These are phyloP conservation scores for Subanguina moxae DNA, from an alignment of 1,140 invertebrate genomes.

Conservation along the genomic window DNA sequence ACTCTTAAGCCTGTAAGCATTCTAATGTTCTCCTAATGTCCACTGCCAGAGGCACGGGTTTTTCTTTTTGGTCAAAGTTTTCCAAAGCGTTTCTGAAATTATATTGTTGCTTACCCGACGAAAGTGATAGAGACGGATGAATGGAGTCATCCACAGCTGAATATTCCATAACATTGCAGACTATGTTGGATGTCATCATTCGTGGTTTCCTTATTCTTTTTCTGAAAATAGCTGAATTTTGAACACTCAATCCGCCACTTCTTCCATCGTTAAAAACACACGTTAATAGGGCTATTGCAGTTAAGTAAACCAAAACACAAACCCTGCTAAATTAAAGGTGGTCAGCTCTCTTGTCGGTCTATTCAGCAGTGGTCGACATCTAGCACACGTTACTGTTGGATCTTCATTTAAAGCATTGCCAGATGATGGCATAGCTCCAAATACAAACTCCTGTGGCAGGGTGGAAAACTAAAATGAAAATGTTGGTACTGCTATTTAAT, in stretches of 20 bases:
- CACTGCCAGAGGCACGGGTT: too few species aligned
- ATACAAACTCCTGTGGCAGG: background rate
- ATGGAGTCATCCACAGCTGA: slow-evolving; percentile 1
- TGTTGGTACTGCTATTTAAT: too few species aligned
- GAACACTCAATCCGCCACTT: too few species aligned
- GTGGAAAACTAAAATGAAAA: background rate
- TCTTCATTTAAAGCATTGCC: background rate
- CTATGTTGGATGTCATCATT: background rate
- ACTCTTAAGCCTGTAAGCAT: too few species aligned
- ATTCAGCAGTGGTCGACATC: background rate
- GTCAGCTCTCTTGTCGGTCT: background rate
- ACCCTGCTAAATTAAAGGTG: background rate
- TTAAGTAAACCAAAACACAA: too few species aligned
- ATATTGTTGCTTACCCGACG: background rate
- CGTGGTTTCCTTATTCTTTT: background rate
- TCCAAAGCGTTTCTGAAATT: too few species aligned
- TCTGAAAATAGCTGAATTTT: too few species aligned
- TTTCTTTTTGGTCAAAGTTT: too few species aligned
- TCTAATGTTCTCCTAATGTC: too few species aligned
- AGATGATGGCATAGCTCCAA: background rate
- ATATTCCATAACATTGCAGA: background rate
- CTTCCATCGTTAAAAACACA: too few species aligned
- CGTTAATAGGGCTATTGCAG: too few species aligned
- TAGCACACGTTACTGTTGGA: background rate
- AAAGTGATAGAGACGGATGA: background rate